phyloP scores from a whole-genome alignment of 2,797 vertebrate species.

The Sparus aurata region DNA sequence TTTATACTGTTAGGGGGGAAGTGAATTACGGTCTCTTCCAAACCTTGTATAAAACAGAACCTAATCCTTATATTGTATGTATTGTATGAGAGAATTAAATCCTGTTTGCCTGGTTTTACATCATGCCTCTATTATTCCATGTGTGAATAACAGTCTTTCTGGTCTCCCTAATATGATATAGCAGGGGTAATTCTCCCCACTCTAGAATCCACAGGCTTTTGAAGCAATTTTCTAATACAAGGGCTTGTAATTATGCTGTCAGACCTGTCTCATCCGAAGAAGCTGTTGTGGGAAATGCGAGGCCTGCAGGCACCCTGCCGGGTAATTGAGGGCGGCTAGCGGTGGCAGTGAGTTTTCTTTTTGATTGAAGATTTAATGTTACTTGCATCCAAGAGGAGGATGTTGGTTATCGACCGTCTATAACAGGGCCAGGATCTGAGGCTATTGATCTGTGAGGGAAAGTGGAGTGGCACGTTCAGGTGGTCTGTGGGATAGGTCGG shows the following conservation, averaged over 20 bases:
- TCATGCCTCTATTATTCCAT: slow-evolving; percentile 57
- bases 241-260: slow-evolving; percentile 71
- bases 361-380: slow-evolving; percentile 76
- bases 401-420: slow-evolving; percentile 74
- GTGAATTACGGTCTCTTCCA: slow-evolving; percentile 28
- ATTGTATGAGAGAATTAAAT: slow-evolving; percentile 55
- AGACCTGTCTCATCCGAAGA: slow-evolving; percentile 61
- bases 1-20: slow-evolving; percentile 33
- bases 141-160: slow-evolving; percentile 63
- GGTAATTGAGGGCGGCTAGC: slow-evolving; percentile 65
- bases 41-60: slow-evolving; percentile 31
- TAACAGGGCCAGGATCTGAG: slow-evolving; percentile 72
- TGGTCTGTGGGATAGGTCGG: slow-evolving; percentile 69
- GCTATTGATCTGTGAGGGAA: slow-evolving; percentile 77
- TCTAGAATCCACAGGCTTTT: slow-evolving; percentile 60
- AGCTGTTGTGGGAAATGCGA: slow-evolving; percentile 57
- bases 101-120: slow-evolving; percentile 63
- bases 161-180: slow-evolving; percentile 66
- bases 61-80: slow-evolving; percentile 46
- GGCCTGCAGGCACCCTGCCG: slow-evolving; percentile 55
- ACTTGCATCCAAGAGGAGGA: slow-evolving; percentile 72
- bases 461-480: slow-evolving; percentile 56
- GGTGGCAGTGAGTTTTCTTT: slow-evolving; percentile 64
- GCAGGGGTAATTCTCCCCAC: slow-evolving; percentile 59
- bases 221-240: slow-evolving; percentile 67